These are phyloP conservation scores for Cheilosia soror DNA, from an alignment of 2,888 invertebrate species.

Conservation along the genomic window DNA sequence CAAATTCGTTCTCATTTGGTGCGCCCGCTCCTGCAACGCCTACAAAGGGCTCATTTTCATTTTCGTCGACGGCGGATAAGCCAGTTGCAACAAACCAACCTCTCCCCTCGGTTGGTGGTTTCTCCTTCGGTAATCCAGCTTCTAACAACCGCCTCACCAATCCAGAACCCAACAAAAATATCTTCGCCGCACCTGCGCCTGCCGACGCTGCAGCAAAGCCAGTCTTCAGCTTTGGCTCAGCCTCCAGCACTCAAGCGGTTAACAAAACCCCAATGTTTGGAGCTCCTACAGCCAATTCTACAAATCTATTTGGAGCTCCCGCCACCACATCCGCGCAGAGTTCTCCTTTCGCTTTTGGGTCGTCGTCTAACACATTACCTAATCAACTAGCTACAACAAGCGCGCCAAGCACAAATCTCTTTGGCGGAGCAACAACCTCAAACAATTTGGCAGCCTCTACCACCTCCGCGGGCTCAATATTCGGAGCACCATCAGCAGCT, in stretches of 20 bases:
- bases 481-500: constrained; percentile 49
- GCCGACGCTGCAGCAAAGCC: constrained; percentile 62
- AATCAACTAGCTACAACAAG: constrained; percentile 29
- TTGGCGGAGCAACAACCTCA: constrained; percentile 14
- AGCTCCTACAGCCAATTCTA: constrained; percentile 29
- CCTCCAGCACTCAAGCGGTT: constrained; percentile 28
- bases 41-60: constrained; percentile 27
- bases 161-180: constrained; percentile 58
- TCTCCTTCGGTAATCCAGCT: constrained; percentile 44
- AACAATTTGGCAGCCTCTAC: background rate
- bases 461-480: constrained; percentile 28
- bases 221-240: constrained; percentile 76
- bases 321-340: constrained; percentile 65
- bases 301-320: constrained; percentile 77
- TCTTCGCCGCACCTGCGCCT: constrained; percentile 73
- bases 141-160: constrained; percentile 37
- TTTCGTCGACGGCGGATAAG: constrained; percentile 36
- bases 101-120: constrained; percentile 68
- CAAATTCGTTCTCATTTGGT: constrained; percentile 62
- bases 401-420: constrained; percentile 32
- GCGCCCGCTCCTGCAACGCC: constrained; percentile 25
- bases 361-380: constrained; percentile 7
- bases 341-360: constrained; percentile 55
- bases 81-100: constrained; percentile 37
- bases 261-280: constrained; percentile 39